Evolutionary conservation across 2,797 vertebrate genomes (phyloP).

Genomic region (Decapterus maruadsi): DNA sequence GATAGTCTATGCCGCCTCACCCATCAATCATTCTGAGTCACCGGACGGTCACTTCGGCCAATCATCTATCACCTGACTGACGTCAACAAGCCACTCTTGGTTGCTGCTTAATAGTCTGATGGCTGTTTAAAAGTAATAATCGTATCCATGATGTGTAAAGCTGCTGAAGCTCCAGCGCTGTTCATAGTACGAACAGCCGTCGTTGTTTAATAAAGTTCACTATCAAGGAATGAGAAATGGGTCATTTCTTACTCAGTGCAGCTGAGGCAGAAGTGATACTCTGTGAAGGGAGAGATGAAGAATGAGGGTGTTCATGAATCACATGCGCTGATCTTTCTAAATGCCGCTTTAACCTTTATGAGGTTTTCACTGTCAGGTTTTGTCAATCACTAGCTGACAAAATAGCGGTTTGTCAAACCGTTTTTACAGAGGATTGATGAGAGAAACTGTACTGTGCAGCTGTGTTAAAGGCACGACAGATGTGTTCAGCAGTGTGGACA

Average conservation of each 20-base stretch:
- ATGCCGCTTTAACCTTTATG: constrained; percentile 69
- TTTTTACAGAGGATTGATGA: constrained; percentile 23
- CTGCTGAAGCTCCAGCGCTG: neutral
- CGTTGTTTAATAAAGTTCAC: constrained; percentile 36
- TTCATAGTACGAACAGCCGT: constrained; percentile 9
- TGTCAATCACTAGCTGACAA: constrained; percentile 55
- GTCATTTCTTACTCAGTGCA: constrained; percentile 52
- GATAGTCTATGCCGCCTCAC: constrained; percentile 66
- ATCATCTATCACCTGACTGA: constrained; percentile 54
- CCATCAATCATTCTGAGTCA: constrained; percentile 74
- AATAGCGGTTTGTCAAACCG: constrained; percentile 29
- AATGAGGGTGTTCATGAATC: constrained; percentile 68
- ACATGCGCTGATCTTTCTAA: constrained; percentile 70
- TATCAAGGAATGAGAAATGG: constrained; percentile 43
- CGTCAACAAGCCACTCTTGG: constrained; percentile 27
- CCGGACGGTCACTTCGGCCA: constrained; percentile 53
- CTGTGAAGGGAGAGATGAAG: constrained; percentile 54
- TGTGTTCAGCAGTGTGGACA: constrained; percentile 44
- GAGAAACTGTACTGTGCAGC: constrained; percentile 9
- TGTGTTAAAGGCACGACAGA: neutral
- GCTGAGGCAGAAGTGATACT: constrained; percentile 58
- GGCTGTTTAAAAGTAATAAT: constrained; percentile 9
- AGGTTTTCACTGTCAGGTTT: constrained; percentile 56
- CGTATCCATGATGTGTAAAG: constrained; percentile 15
- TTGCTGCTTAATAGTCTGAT: constrained; percentile 13